A percentile compares a stretch with the other conserved stretches of the same genome.
Evolutionary conservation across 2,888 invertebrate genomes (phyloP).

Genomic region (Pilophorus perplexus): DNA sequence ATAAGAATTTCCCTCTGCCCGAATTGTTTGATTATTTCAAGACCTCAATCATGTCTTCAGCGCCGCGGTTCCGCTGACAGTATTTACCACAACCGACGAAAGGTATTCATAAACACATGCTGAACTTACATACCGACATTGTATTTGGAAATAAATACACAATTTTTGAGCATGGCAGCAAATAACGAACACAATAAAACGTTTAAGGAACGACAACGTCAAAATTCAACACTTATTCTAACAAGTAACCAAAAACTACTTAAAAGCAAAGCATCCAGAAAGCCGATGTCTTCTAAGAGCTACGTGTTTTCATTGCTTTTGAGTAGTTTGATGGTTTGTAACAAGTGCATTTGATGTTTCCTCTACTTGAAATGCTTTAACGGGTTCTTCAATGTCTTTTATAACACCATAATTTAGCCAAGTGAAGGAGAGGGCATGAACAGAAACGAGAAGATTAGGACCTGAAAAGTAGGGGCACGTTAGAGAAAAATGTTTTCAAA

Average conservation of each 20-base stretch:
- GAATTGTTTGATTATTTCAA: no score
- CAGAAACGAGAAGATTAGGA: no score
- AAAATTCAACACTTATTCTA: constrained; percentile 1
- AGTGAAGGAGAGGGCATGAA: no score
- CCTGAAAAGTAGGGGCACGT: no score
- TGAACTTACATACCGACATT: constrained; percentile 2
- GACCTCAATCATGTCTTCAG: no score
- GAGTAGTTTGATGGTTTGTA: constrained; percentile 6
- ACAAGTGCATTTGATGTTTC: constrained; percentile 6
- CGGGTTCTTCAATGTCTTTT: no score
- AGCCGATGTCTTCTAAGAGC: constrained; percentile 5
- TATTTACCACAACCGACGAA: no score
- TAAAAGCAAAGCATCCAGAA: constrained; percentile 2
- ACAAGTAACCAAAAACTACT: constrained; percentile 12
- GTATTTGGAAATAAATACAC: constrained; percentile 16
- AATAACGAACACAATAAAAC: constrained; percentile 18
- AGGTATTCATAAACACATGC: background rate
- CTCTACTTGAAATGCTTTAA: no score
- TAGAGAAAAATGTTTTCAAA: no score
- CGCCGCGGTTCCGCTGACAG: no score
- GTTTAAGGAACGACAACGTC: background rate
- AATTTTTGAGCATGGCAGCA: constrained; percentile 31
- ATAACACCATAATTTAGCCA: no score
- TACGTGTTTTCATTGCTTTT: constrained; percentile 10
- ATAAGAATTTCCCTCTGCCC: no score